phyloP scores from a whole-genome alignment of 92 coral and sea anemone species.

The Isaurus tuberculatus region DNA sequence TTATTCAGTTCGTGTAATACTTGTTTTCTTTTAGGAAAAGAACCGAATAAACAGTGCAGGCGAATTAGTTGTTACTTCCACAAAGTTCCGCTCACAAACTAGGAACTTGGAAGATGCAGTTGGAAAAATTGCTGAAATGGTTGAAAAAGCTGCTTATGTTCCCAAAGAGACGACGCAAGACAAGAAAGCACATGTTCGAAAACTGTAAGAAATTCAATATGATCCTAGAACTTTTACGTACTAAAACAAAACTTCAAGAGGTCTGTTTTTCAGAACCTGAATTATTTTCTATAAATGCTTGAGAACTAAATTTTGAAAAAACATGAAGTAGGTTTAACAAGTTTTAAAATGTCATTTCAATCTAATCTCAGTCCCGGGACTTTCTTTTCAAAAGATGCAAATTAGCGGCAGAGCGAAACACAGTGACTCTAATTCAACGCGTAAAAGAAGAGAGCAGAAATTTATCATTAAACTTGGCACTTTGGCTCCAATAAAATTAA shows the following conservation, averaged over 20 bases:
- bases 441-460: too few species aligned
- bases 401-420: too few species aligned
- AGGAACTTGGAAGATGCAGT: conserved; percentile 89
- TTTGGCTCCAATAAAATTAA: too few species aligned
- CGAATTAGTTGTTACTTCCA: conserved; percentile 85
- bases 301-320: too few species aligned
- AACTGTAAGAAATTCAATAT: conserved; percentile 66
- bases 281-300: not conserved
- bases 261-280: not conserved
- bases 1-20: too few species aligned
- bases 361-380: too few species aligned
- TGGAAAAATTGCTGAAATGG: conserved; percentile 66
- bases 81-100: conserved; percentile 81
- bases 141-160: conserved; percentile 79
- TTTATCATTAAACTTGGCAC: too few species aligned
- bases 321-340: too few species aligned
- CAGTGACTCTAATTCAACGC: too few species aligned
- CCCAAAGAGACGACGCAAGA: conserved; percentile 80
- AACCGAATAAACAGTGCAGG: conserved; percentile 83
- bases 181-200: conserved; percentile 76
- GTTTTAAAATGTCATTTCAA: too few species aligned
- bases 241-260: not conserved
- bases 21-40: conserved; percentile 69
- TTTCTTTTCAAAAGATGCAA: too few species aligned
- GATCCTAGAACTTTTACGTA: not conserved